These are phyloP conservation scores for Riparia riparia DNA, from an alignment of 2,113 vertebrate genomes.

Conservation along the genomic window DNA sequence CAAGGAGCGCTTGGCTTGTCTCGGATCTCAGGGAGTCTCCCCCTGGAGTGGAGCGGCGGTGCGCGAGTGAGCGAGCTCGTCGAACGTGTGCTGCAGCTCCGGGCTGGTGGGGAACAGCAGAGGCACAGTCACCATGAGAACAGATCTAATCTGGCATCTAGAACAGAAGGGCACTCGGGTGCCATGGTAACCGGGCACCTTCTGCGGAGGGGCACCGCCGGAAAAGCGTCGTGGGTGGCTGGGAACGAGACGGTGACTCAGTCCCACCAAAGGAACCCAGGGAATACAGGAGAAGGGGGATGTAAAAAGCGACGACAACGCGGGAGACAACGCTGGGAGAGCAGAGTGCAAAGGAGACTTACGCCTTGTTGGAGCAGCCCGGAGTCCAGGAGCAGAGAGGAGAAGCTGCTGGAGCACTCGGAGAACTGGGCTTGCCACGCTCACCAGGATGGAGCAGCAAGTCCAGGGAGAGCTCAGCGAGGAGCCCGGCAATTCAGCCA, in stretches of 20 bases:
- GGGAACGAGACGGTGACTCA: constrained; percentile 52
- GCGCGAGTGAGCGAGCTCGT: constrained; percentile 1
- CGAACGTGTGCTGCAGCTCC: not conserved
- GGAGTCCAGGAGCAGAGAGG: rapidly evolving
- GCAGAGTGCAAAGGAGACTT: not conserved
- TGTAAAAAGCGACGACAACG: not conserved
- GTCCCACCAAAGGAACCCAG: not conserved
- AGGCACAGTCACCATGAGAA: constrained; percentile 64
- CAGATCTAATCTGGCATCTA: constrained; percentile 43
- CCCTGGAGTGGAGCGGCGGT: not conserved
- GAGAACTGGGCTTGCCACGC: not conserved
- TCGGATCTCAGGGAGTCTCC: not conserved
- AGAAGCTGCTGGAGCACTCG: not conserved
- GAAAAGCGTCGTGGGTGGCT: constrained; percentile 28
- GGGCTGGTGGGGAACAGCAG: not conserved
- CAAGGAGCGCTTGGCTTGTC: not conserved
- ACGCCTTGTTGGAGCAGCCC: not conserved
- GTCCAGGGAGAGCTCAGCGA: not conserved
- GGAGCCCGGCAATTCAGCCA: not conserved
- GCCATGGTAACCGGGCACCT: constrained; percentile 69
- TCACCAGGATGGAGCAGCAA: not conserved
- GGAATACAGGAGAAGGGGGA: not conserved
- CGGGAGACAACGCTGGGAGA: rapidly evolving
- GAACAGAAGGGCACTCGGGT: constrained; percentile 56
- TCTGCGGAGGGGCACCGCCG: constrained; percentile 14